Conservation (phyloP, 2,113 vertebrate genomes). For the Pleuronectes platessa region DNA sequence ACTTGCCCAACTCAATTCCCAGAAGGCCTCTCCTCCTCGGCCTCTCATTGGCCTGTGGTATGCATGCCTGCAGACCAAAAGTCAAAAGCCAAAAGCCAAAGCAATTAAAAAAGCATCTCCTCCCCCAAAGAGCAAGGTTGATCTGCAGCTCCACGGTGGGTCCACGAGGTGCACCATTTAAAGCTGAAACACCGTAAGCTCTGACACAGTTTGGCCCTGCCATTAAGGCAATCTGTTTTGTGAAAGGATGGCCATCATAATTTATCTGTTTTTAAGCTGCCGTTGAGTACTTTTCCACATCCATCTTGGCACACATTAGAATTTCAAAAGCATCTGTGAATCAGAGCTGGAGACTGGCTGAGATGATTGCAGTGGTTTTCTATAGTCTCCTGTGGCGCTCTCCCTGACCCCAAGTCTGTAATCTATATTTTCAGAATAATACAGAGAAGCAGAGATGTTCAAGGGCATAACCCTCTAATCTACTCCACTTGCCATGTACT, state of each 20-base stretch:
- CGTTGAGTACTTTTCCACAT: slow-evolving; percentile 67
- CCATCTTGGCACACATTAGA: slow-evolving; percentile 69
- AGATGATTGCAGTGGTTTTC: slow-evolving; percentile 74
- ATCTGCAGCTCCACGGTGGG: slow-evolving; percentile 37
- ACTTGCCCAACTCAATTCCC: slow-evolving; percentile 38
- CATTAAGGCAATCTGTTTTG: slow-evolving; percentile 68
- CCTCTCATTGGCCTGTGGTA: slow-evolving; percentile 36
- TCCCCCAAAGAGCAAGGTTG: slow-evolving; percentile 57
- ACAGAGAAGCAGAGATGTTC: slow-evolving; percentile 70
- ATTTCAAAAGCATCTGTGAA: slow-evolving; percentile 68
- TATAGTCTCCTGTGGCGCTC: slow-evolving; percentile 67
- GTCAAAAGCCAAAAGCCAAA: slow-evolving; percentile 64
- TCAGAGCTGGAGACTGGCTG: slow-evolving; percentile 50
- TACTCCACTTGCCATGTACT: slow-evolving; percentile 70
- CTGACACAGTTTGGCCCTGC: slow-evolving; percentile 29
- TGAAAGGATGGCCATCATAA: slow-evolving; percentile 47
- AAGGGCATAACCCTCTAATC: slow-evolving; percentile 78
- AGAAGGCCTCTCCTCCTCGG: slow-evolving; percentile 31
- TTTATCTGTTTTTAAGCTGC: slow-evolving; percentile 72
- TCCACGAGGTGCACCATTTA: slow-evolving; percentile 59
- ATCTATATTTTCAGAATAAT: slow-evolving; percentile 80
- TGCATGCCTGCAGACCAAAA: slow-evolving; percentile 43
- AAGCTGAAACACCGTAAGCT: slow-evolving; percentile 32
- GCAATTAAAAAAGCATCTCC: slow-evolving; percentile 76
- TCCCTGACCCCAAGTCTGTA: slow-evolving; percentile 66